These are phyloP conservation scores for Vannuccia rotundouncinata DNA, from an alignment of 2,888 invertebrate genomes.

Conservation along the genomic window DNA sequence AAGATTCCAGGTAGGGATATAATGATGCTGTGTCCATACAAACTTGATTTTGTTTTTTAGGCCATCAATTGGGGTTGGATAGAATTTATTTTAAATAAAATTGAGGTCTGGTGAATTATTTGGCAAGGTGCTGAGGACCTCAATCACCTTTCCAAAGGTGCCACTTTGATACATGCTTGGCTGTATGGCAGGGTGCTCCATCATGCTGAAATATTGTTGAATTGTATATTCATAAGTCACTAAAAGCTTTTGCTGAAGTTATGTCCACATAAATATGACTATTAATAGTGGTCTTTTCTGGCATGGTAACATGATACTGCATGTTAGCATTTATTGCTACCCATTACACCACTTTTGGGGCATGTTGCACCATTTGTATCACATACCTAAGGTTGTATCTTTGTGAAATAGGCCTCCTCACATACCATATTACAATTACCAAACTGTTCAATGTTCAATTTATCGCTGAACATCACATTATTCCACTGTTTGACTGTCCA, in stretches of 20 bases:
- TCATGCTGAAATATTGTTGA: background rate
- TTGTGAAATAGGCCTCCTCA: background rate
- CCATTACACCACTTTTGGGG: background rate
- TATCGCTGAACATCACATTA: background rate
- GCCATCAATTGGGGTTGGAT: background rate
- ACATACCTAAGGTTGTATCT: background rate
- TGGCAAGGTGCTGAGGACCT: background rate
- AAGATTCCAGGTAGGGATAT: background rate
- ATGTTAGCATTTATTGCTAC: background rate
- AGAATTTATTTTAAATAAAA: background rate
- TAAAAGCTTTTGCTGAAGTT: background rate
- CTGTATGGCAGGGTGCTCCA: background rate
- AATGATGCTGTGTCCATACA: background rate
- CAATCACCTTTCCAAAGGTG: background rate
- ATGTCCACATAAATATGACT: background rate
- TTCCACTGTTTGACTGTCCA: background rate
- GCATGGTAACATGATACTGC: background rate
- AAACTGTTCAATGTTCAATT: background rate
- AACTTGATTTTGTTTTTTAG: background rate
- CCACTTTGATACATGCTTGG: background rate
- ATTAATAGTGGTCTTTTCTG: background rate
- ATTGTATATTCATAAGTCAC: background rate
- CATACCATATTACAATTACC: background rate
- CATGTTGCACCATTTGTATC: background rate
- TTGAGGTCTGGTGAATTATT: background rate